These are phyloP conservation scores for Tauraco erythrolophus DNA, from an alignment of 2,113 vertebrate genomes.

Conservation along the genomic window DNA sequence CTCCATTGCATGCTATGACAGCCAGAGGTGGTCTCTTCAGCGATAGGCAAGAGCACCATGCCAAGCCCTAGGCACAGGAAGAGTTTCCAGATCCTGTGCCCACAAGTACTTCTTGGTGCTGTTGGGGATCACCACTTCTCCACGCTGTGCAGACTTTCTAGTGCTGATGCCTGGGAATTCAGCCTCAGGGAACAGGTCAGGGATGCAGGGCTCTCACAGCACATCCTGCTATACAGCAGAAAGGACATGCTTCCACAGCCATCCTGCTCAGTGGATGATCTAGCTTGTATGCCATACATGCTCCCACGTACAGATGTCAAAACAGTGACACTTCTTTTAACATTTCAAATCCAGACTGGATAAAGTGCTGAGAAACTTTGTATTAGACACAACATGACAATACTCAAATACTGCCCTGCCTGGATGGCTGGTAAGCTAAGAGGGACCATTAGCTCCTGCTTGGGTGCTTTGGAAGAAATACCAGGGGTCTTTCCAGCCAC, in stretches of 20 bases:
- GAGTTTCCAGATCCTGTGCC: not conserved
- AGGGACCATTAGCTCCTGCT: not conserved
- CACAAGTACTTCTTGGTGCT: not conserved
- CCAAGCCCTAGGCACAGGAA: not conserved
- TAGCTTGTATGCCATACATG: rapidly evolving
- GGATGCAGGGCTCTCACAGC: not conserved
- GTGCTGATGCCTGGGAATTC: not conserved
- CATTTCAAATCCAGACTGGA: not conserved
- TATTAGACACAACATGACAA: not conserved
- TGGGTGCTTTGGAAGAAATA: not conserved
- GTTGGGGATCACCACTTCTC: not conserved
- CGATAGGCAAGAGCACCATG: not conserved
- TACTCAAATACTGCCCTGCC: not conserved
- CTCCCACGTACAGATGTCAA: not conserved
- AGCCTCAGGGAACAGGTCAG: not conserved
- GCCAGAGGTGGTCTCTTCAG: not conserved
- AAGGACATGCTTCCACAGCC: not conserved
- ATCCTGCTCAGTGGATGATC: rapidly evolving
- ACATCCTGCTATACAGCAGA: not conserved
- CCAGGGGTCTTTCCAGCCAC: not conserved
- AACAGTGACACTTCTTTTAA: not conserved
- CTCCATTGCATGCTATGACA: not conserved
- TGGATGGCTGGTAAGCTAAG: not conserved
- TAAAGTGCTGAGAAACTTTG: not conserved
- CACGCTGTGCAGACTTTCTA: not conserved